Base-by-base conservation (phyloP, 2,888 invertebrate genomes). In the Drosophila imparisetae region DNA sequence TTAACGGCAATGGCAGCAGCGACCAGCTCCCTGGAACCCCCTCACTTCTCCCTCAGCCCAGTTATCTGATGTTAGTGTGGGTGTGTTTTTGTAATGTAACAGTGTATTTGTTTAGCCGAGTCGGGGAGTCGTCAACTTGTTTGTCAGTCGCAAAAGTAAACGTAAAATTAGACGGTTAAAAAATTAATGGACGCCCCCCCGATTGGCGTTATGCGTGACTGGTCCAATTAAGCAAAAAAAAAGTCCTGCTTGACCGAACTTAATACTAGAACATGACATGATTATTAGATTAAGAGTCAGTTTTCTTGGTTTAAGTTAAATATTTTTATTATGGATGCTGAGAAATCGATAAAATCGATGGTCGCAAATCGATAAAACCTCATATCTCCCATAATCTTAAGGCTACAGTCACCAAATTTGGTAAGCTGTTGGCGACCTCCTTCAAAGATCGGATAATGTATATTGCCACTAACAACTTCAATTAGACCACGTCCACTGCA, bases 111-210 rank as follows among this genome's bases (percentile, higher is more conserved):
- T 54, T 63, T 62, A 42, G 63, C 66, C 50, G 45, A 49, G 60
- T 74, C 61, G 55, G 62, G 59, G 50, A 75, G 75, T 66, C 80
- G 78, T 80, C 83, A 81, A 81, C 75, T 81, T 66, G 65, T 66
- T 75, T 79, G 80, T 78, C 79, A 64, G 58, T 63, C 66, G 73
- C 54, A 24, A 38, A 55, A 11, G 54, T 18, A 63, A 57, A 64
- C 70, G 36, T 45, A 66, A 61, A 57, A 62, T 61, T 72, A 42
- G 66, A 63, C 66, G 73, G 76, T 69, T 73, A 34, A 78, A 69
- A 81, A 81, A 73, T 78, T 73, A 81, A 76, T 78, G 79, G 24
- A 55, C 68, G 36, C 66, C 66, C 66, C 32, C 34, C 34, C 66
- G 75, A 72, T 72, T 72, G 53, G 52, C 53, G 68, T 62, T 71